phyloP scores from a whole-genome alignment of 2,797 vertebrate genomes.

The Rousettus madagascariensis region DNA sequence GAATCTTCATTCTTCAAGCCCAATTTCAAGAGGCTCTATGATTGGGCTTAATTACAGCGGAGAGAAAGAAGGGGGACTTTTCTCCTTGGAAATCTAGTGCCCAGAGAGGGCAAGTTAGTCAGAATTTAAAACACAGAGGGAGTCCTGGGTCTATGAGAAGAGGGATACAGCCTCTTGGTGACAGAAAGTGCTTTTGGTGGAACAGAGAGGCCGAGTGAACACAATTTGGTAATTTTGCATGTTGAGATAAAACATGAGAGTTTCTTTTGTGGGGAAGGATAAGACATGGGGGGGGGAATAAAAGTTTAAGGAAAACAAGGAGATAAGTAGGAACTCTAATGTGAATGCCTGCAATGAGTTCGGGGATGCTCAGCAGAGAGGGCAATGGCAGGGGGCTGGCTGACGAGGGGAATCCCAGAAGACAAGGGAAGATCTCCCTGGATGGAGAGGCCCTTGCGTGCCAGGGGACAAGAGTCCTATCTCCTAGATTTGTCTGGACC shows the following conservation, averaged over 20 bases:
- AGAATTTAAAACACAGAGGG: not conserved
- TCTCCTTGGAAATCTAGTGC: not conserved
- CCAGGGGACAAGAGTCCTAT: not conserved
- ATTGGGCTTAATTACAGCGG: not conserved
- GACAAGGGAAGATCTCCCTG: not conserved
- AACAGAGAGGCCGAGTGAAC: not conserved
- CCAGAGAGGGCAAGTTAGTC: not conserved
- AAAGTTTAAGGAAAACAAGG: not conserved
- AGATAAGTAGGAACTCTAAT: not conserved
- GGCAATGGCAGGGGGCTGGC: rapidly evolving
- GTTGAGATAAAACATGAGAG: not conserved
- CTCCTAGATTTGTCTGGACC: not conserved
- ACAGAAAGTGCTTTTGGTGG: conserved; percentile 1
- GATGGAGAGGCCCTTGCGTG: not conserved
- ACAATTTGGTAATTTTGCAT: not conserved
- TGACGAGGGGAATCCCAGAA: not conserved
- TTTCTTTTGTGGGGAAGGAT: not conserved
- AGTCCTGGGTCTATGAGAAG: not conserved
- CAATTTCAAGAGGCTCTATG: not conserved
- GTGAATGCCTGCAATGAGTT: not conserved
- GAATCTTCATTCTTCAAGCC: not conserved
- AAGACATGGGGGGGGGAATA: not conserved
- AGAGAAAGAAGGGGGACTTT: not conserved
- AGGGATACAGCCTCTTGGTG: not conserved
- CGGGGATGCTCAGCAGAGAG: not conserved